Evolutionary conservation across 1,140 invertebrate genomes (phyloP).

Genomic region (Leptopilina boulardi): DNA sequence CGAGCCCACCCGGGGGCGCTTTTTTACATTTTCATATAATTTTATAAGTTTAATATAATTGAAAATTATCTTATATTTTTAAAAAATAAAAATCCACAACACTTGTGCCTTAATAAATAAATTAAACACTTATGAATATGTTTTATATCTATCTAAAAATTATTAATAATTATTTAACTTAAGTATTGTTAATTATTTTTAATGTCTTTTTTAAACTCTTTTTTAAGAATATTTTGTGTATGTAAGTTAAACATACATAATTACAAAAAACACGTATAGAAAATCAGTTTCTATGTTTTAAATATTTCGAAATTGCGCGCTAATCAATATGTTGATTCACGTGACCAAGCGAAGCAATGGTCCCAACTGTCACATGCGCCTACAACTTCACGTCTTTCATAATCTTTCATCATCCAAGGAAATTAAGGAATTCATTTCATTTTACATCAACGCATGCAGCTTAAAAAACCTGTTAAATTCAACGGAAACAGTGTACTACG

Average conservation of each 20-base stretch:
- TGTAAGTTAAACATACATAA: background rate
- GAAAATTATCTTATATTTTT: too few relatives aligned
- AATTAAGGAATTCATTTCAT: background rate
- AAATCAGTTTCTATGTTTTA: background rate
- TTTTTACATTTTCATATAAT: conserved; percentile 46
- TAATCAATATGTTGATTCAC: background rate
- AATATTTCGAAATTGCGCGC: background rate
- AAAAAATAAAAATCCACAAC: too few relatives aligned
- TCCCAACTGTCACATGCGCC: background rate
- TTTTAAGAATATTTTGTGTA: too few relatives aligned
- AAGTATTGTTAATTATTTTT: too few relatives aligned
- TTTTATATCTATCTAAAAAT: too few relatives aligned
- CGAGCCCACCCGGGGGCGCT: conserved; percentile 80
- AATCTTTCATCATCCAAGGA: conserved; percentile 19
- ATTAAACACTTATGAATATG: too few relatives aligned
- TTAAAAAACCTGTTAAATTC: background rate
- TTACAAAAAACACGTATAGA: background rate
- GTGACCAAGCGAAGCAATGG: background rate
- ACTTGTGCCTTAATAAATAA: too few relatives aligned
- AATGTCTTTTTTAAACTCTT: too few relatives aligned
- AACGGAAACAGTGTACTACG: conserved; percentile 38
- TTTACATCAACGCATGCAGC: conserved; percentile 11
- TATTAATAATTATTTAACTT: too few relatives aligned
- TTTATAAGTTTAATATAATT: too few relatives aligned
- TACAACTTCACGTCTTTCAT: background rate